phyloP scores from a whole-genome alignment of 1,140 invertebrate species.

The Colletes gigas region DNA sequence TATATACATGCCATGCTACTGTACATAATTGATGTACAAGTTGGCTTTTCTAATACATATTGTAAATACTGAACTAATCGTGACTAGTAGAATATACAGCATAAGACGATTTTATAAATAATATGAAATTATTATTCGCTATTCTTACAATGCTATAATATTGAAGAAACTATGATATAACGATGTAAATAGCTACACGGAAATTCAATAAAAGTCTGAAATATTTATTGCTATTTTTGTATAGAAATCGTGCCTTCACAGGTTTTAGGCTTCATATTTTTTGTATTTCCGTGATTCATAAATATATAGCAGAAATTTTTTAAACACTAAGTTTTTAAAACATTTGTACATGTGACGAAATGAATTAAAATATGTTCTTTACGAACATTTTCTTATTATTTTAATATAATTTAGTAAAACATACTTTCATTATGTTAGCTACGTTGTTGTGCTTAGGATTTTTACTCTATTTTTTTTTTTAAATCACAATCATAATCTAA shows the following conservation, averaged over 20 bases:
- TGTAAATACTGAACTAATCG: constrained; percentile 61
- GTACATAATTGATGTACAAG: constrained; percentile 59
- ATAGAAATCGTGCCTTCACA: constrained; percentile 33
- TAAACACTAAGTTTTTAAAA: constrained; percentile 1
- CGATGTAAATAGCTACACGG: constrained; percentile 61
- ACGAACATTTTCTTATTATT: not conserved
- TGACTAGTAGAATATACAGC: constrained; percentile 34
- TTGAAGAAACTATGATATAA: constrained; percentile 46
- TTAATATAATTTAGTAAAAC: not conserved
- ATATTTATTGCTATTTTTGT: constrained; percentile 49
- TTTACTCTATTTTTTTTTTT: not conserved
- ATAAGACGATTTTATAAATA: constrained; percentile 62
- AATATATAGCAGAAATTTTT: not conserved
- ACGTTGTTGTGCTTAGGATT: not conserved
- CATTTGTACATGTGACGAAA: not conserved
- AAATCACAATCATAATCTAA: not conserved
- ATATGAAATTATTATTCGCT: constrained; percentile 54
- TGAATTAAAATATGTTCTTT: not conserved
- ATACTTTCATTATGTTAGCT: not conserved
- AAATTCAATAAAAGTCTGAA: constrained; percentile 60
- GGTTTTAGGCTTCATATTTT: constrained; percentile 12
- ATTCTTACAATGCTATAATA: constrained; percentile 58
- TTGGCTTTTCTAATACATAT: constrained; percentile 58
- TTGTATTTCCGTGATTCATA: not conserved
- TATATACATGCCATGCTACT: constrained; percentile 34